Conservation (phyloP, 2,797 vertebrate genomes). For the Molossus alvarezi region DNA sequence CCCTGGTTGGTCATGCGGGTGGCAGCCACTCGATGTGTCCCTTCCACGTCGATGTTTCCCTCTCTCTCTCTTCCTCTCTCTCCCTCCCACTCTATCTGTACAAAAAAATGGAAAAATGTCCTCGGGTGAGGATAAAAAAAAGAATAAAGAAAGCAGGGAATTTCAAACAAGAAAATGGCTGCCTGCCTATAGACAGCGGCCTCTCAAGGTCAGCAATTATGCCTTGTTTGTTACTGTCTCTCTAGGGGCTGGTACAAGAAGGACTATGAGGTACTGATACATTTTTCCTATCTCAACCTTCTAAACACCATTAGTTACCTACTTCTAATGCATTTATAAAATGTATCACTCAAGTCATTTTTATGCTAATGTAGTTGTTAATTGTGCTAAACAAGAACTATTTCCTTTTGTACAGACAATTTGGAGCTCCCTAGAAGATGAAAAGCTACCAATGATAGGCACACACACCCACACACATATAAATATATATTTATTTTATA, state of each 20-base stretch:
- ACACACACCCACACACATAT: not conserved
- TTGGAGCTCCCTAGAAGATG: conserved; percentile 19
- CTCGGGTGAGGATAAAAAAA: too few relatives aligned
- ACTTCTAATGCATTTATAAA: conserved; percentile 52
- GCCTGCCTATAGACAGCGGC: not conserved
- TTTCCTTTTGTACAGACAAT: conserved; percentile 68
- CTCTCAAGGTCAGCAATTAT: not conserved
- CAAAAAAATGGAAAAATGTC: too few relatives aligned
- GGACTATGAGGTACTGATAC: not conserved
- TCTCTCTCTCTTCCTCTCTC: too few relatives aligned
- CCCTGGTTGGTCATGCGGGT: too few relatives aligned
- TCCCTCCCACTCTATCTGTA: too few relatives aligned
- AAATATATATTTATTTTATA: not conserved
- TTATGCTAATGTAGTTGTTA: conserved; percentile 65
- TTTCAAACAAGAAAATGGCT: not conserved
- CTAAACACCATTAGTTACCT: conserved; percentile 31
- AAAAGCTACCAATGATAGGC: not conserved
- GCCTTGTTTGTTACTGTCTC: not conserved
- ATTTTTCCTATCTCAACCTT: not conserved
- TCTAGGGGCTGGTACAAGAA: too few relatives aligned
- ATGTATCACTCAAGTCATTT: conserved; percentile 65
- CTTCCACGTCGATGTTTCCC: too few relatives aligned
- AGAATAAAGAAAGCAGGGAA: not conserved
- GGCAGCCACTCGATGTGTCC: too few relatives aligned
- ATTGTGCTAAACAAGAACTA: conserved; percentile 71